These are phyloP conservation scores for Mycetomoellerius zeteki DNA, from an alignment of 1,140 invertebrate genomes.

Conservation along the genomic window DNA sequence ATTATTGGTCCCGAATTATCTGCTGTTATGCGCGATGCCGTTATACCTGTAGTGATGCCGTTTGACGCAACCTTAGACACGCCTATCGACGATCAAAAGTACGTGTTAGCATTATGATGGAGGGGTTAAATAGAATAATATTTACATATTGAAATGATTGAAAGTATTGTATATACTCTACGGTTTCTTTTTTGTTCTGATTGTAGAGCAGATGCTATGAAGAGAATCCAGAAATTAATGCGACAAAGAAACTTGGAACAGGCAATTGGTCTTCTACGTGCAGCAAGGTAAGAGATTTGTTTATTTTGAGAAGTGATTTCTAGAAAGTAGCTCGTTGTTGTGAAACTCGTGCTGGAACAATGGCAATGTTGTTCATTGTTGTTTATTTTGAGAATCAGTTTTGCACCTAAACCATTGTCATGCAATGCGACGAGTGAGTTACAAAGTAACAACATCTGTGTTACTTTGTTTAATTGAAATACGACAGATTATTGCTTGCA, in stretches of 20 bases:
- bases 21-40: slow-evolving; percentile 88
- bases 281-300: slow-evolving; percentile 91
- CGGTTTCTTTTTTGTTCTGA: slow-evolving; percentile 54
- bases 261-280: slow-evolving; percentile 93
- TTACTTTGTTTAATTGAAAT: not conserved
- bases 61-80: slow-evolving; percentile 95
- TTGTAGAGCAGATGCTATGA: slow-evolving; percentile 94
- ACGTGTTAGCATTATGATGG: slow-evolving; percentile 76
- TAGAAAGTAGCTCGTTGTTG: slow-evolving; percentile 12
- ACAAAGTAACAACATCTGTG: not conserved
- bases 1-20: slow-evolving; percentile 91
- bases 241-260: slow-evolving; percentile 90
- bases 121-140: not conserved
- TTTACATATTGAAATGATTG: slow-evolving; percentile 8
- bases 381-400: slow-evolving; percentile 61
- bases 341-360: not conserved
- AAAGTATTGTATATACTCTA: not conserved
- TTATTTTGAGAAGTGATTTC: slow-evolving; percentile 51
- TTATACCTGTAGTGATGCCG: slow-evolving; percentile 90
- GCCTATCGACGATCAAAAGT: slow-evolving; percentile 96
- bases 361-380: slow-evolving; percentile 23
- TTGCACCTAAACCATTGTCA: not conserved
- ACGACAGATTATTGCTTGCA: not conserved
- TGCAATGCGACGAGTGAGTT: not conserved
- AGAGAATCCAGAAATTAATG: slow-evolving; percentile 93